Evolutionary conservation across 2,888 invertebrate genomes (phyloP).

Genomic region (Ectemnius continuus): DNA sequence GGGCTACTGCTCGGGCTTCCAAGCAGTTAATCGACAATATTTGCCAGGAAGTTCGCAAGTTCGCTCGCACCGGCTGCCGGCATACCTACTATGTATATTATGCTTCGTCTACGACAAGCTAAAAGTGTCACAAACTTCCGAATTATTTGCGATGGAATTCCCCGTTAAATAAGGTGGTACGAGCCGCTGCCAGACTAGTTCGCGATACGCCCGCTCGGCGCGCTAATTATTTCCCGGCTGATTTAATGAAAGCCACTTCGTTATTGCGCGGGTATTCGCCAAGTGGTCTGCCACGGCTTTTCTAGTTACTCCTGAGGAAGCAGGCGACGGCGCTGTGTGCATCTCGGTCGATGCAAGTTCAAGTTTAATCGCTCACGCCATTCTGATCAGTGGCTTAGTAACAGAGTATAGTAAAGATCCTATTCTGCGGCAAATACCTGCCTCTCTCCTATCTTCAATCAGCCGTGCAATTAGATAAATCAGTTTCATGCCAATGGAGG

Average conservation of each 20-base stretch:
- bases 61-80: conserved; percentile 36
- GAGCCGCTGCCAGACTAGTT: conserved; percentile 14
- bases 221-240: conserved; percentile 12
- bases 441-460: conserved; percentile 2
- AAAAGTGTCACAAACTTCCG: conserved; percentile 52
- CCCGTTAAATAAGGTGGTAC: conserved; percentile 41
- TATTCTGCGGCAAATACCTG: conserved; percentile 24
- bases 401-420: too few relatives aligned
- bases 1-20: conserved; percentile 42
- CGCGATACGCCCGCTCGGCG: conserved; percentile 27
- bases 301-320: neutral
- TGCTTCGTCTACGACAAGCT: conserved; percentile 29
- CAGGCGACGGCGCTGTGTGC: neutral
- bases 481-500: too few relatives aligned
- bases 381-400: too few relatives aligned
- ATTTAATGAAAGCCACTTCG: conserved; percentile 11
- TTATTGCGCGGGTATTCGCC: too few relatives aligned
- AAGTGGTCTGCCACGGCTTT: too few relatives aligned
- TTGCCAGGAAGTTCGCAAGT: conserved; percentile 51
- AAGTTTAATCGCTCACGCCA: too few relatives aligned
- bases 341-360: conserved; percentile 1
- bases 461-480: conserved; percentile 5
- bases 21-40: conserved; percentile 57
- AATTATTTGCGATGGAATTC: conserved; percentile 58
- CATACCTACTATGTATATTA: conserved; percentile 29